A percentile compares a stretch with the other conserved stretches of the same genome.
Evolutionary conservation across 64 coral and sea anemone genomes (phyloP).

Genomic region (Hydrozoanthus tunicans): DNA sequence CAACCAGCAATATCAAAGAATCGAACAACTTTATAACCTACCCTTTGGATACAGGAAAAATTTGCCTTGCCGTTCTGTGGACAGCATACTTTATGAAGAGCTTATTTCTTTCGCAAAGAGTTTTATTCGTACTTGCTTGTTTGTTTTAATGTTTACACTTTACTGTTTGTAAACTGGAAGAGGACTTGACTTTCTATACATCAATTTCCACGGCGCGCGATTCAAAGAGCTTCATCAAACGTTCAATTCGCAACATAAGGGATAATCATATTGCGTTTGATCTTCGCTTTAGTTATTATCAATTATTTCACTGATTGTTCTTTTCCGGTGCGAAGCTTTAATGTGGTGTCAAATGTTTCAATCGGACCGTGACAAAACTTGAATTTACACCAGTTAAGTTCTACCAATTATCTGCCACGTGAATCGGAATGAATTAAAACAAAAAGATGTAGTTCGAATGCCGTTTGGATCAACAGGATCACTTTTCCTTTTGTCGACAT

Average conservation of each 20-base stretch:
- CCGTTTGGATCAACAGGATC: neutral
- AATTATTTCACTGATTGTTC: neutral
- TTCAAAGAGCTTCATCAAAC: neutral
- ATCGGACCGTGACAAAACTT: neutral
- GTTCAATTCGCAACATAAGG: neutral
- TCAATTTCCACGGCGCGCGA: neutral
- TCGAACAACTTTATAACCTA: neutral
- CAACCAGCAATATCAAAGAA: neutral
- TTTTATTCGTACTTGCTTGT: neutral
- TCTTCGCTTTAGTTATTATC: neutral
- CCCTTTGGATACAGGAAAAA: neutral
- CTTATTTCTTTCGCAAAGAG: neutral
- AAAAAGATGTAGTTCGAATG: neutral
- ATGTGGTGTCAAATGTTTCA: neutral
- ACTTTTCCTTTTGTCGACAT: neutral
- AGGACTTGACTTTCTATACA: neutral
- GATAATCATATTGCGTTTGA: neutral
- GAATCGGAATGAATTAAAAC: neutral
- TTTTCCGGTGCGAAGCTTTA: neutral
- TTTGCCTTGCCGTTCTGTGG: neutral
- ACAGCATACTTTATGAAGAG: neutral
- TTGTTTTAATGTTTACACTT: neutral
- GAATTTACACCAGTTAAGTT: neutral
- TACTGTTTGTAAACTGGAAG: neutral
- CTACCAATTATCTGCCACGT: too few species aligned